Conservation (phyloP, 2,888 invertebrate species). For the Thymelicus acteon region DNA sequence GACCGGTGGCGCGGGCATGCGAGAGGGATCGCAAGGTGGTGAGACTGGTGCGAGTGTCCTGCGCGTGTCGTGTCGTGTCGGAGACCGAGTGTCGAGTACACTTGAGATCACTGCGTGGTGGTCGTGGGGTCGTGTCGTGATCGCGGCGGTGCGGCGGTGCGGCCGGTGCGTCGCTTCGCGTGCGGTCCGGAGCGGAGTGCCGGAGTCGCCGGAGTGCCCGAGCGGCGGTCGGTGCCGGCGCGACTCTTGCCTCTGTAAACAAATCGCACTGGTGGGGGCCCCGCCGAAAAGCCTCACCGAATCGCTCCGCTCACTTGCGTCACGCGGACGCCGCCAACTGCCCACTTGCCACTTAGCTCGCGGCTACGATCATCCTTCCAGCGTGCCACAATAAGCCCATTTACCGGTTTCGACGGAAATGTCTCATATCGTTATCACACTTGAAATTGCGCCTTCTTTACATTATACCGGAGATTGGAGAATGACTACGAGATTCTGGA, state of each 20-base stretch:
- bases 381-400: slow-evolving; percentile 7
- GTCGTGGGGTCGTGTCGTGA: slow-evolving; percentile 41
- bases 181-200: slow-evolving; percentile 75
- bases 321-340: slow-evolving; percentile 52
- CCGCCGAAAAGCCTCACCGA: slow-evolving; percentile 79
- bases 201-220: slow-evolving; percentile 48
- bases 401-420: slow-evolving; percentile 24
- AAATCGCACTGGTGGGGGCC: slow-evolving; percentile 81
- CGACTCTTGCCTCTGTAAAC: slow-evolving; percentile 71
- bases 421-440: slow-evolving; percentile 15
- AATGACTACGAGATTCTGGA: background rate
- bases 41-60: slow-evolving; percentile 4
- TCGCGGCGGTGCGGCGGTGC: slow-evolving; percentile 55
- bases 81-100: slow-evolving; percentile 46
- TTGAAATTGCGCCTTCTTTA: background rate
- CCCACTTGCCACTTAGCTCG: slow-evolving; percentile 32
- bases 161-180: slow-evolving; percentile 68
- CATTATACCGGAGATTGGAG: background rate
- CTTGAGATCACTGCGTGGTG: slow-evolving; percentile 63
- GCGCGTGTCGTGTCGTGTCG: background rate
- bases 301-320: slow-evolving; percentile 78
- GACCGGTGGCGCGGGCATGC: slow-evolving; percentile 29
- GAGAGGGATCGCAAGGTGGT: slow-evolving; percentile 2
- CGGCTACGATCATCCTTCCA: slow-evolving; percentile 20
- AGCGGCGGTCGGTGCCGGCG: slow-evolving; percentile 54